A percentile compares a stretch with the other conserved stretches of the same genome.
Evolutionary conservation across 2,888 invertebrate genomes (phyloP).

Genomic region (Trypoxylon attenuatum): DNA sequence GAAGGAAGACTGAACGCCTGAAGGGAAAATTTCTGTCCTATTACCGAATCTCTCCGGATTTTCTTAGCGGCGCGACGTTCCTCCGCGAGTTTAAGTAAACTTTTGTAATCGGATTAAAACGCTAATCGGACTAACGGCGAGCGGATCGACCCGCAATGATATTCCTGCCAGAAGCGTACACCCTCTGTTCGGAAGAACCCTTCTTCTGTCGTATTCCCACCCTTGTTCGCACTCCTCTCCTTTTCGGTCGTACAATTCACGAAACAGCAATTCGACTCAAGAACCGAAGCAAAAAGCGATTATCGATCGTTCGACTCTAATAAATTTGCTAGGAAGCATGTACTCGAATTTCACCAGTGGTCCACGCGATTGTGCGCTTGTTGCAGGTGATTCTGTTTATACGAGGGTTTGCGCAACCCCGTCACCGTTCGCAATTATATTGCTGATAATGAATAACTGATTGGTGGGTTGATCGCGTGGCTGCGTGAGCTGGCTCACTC

Average conservation of each 20-base stretch:
- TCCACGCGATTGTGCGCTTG: slow-evolving; percentile 15
- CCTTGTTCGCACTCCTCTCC: no score
- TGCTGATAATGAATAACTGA: slow-evolving; percentile 44
- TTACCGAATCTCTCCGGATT: slow-evolving; percentile 40
- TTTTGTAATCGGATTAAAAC: slow-evolving; percentile 45
- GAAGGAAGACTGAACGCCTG: slow-evolving; percentile 35
- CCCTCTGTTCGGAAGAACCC: no score
- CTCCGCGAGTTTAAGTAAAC: slow-evolving; percentile 37
- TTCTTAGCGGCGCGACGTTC: slow-evolving; percentile 37
- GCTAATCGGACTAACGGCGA: slow-evolving; percentile 31
- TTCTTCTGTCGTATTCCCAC: no score
- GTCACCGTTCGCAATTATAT: slow-evolving; percentile 38
- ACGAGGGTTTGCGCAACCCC: slow-evolving; percentile 10
- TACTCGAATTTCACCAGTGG: slow-evolving; percentile 5
- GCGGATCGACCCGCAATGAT: slow-evolving; percentile 23
- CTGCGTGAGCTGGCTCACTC: no score
- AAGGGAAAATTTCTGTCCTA: slow-evolving; percentile 39
- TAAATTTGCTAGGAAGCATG: no score
- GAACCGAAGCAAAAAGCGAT: no score
- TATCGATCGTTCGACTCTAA: no score
- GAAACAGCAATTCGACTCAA: no score
- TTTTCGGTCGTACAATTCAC: no score
- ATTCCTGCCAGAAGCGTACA: slow-evolving; percentile 22
- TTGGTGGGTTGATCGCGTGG: no score
- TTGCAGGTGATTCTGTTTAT: slow-evolving; percentile 5